Percentiles rank a stretch among this genome's conserved stretches.
Conservation (phyloP, 2,113 vertebrate genomes). For the Oceanites oceanicus region DNA sequence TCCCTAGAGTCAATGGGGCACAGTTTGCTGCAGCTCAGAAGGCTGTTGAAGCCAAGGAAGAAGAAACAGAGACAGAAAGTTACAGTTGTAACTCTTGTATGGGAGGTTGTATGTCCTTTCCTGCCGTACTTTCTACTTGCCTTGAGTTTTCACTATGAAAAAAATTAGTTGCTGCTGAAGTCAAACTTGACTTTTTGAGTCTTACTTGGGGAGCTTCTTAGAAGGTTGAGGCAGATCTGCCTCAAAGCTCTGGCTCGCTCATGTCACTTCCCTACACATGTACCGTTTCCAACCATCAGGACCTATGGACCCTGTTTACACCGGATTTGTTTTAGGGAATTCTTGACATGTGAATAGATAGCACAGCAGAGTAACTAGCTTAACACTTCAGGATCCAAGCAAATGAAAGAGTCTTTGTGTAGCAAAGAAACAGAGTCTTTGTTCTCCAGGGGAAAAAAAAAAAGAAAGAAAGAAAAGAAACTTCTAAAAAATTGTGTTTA, state of each 20-base stretch:
- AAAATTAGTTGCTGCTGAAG: neutral
- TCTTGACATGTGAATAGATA: slow-evolving; percentile 2
- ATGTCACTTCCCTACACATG: rapidly evolving
- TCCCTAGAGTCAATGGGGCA: neutral
- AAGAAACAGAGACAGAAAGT: neutral
- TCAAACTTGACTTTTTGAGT: neutral
- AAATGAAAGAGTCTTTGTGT: neutral
- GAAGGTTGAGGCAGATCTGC: neutral
- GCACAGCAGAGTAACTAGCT: neutral
- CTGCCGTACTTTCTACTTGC: neutral
- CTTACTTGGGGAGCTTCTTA: neutral
- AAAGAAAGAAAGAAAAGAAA: neutral
- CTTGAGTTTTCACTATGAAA: neutral
- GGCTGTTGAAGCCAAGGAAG: neutral
- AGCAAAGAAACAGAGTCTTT: neutral
- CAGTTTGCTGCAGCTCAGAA: neutral
- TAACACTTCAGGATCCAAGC: neutral
- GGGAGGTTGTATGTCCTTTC: neutral
- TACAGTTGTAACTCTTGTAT: neutral
- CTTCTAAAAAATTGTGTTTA: neutral
- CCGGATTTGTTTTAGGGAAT: neutral
- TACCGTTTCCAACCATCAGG: neutral
- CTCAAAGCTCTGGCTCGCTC: neutral
- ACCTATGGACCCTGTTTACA: neutral
- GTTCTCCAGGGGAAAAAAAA: neutral